Percentiles rank a stretch among this genome's conserved stretches.
Conservation (phyloP, 1,140 invertebrate species). For the Aphelenchoides besseyi region DNA sequence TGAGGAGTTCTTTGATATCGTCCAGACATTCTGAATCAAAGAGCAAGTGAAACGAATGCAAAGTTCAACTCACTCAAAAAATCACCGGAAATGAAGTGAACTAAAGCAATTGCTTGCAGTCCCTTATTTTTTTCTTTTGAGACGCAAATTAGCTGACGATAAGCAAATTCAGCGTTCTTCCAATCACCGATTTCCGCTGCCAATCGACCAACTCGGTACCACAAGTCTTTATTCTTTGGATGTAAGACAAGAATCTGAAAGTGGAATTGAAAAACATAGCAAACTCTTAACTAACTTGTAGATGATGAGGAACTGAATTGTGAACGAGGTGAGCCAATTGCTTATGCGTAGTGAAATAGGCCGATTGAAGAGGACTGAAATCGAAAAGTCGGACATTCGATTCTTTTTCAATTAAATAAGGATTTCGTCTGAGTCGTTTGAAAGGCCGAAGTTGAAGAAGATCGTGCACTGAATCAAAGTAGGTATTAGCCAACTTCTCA, state of each 20-base stretch:
- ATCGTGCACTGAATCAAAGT: not conserved
- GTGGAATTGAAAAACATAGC: not conserved
- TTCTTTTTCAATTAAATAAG: not conserved
- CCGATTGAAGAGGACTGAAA: not conserved
- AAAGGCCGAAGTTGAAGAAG: not conserved
- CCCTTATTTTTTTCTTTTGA: not conserved
- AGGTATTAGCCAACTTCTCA: not conserved
- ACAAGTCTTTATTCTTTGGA: not conserved
- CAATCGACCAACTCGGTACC: not conserved
- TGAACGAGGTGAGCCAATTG: not conserved
- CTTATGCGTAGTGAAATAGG: not conserved
- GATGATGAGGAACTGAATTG: not conserved
- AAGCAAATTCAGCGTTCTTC: not conserved
- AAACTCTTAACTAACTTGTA: not conserved
- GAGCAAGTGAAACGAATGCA: not conserved
- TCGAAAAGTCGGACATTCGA: not conserved
- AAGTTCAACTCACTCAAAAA: not conserved
- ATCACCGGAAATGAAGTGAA: not conserved
- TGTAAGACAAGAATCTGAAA: not conserved
- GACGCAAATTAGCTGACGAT: not conserved
- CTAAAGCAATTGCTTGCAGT: not conserved
- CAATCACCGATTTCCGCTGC: not conserved
- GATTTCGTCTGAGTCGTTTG: not conserved
- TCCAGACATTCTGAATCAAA: not conserved
- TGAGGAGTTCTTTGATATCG: not conserved